A percentile compares a stretch with the other conserved stretches of the same genome.
phyloP scores from a whole-genome alignment of 1,140 invertebrate species.

The Chironomus tepperi region DNA sequence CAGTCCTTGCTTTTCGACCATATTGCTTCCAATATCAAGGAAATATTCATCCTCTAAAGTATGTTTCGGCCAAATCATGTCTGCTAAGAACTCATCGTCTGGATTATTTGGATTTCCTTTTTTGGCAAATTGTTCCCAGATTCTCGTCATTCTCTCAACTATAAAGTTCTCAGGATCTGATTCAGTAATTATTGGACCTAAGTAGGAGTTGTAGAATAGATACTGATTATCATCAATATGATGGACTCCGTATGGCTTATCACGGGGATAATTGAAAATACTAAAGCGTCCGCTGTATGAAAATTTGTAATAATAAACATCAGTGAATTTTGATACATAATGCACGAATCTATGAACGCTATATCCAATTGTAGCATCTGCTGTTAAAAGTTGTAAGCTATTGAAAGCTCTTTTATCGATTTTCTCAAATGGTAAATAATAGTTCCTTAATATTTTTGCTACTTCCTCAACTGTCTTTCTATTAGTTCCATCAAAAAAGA shows the following conservation, averaged over 20 bases:
- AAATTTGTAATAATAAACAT: constrained; percentile 49
- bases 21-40: constrained; percentile 44
- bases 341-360: constrained; percentile 43
- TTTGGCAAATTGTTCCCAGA: constrained; percentile 43
- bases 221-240: constrained; percentile 56
- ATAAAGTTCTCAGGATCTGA: constrained; percentile 43
- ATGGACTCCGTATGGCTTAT: constrained; percentile 41
- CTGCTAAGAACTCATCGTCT: constrained; percentile 31
- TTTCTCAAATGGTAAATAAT: constrained; percentile 8
- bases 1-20: constrained; percentile 42
- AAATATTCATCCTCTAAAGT: constrained; percentile 43
- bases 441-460: constrained; percentile 28
- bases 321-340: constrained; percentile 41
- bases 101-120: constrained; percentile 31
- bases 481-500: constrained; percentile 43
- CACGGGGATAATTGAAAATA: constrained; percentile 43
- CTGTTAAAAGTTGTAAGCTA: constrained; percentile 39
- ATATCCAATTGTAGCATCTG: constrained; percentile 45
- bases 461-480: constrained; percentile 41
- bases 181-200: constrained; percentile 39
- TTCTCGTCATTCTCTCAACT: constrained; percentile 42
- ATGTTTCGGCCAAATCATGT: constrained; percentile 47
- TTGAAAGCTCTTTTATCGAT: constrained; percentile 24
- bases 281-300: constrained; percentile 46
- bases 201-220: constrained; percentile 35